Percentiles rank a stretch among this genome's conserved stretches.
Evolutionary conservation across 2,113 vertebrate species (phyloP).

Genomic region (Typhlomys cinereus): DNA sequence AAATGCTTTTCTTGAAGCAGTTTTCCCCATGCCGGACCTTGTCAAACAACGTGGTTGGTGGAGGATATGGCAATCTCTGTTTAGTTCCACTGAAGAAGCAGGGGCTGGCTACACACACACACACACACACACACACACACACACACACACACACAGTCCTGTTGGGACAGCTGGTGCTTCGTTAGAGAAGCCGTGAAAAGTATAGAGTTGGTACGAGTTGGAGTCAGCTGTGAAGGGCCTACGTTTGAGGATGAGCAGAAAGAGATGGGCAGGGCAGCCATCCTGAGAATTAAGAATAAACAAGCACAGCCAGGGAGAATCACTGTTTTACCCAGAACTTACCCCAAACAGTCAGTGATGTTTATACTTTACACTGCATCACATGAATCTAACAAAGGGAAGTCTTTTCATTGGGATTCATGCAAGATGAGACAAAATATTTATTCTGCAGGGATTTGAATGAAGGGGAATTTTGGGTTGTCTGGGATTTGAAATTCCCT

Average conservation of each 20-base stretch:
- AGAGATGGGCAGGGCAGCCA: background rate
- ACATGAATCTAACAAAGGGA: too few relatives aligned
- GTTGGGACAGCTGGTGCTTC: background rate
- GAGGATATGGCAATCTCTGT: too few relatives aligned
- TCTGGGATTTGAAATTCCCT: background rate
- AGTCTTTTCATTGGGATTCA: background rate
- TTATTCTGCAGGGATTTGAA: constrained; percentile 11
- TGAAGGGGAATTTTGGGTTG: background rate
- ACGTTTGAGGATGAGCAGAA: background rate
- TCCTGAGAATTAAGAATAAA: background rate
- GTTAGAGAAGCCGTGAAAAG: background rate
- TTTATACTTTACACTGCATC: background rate
- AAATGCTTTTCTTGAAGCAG: too few relatives aligned
- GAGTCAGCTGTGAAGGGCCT: accelerated
- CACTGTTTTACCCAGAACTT: background rate
- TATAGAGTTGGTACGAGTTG: accelerated
- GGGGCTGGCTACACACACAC: accelerated
- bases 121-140: too few relatives aligned
- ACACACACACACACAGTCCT: accelerated
- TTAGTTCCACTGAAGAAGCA: background rate
- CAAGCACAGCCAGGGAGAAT: background rate
- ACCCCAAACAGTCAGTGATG: background rate
- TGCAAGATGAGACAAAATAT: background rate
- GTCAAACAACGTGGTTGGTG: too few relatives aligned
- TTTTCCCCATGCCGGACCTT: too few relatives aligned